Conservation (phyloP, 2,113 vertebrate species). For the Dinomys branickii region DNA sequence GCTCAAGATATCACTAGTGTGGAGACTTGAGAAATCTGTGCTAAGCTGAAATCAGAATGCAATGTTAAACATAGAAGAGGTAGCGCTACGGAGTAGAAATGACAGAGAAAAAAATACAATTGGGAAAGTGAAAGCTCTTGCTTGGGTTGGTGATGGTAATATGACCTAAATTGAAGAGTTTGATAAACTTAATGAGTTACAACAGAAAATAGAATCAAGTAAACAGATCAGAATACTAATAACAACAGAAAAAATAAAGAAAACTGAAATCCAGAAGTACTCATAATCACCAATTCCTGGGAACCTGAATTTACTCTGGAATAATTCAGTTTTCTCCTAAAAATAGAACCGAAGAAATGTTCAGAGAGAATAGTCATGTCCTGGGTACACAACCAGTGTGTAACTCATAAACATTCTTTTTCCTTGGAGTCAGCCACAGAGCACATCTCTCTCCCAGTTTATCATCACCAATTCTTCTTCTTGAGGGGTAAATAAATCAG, state of each 20-base stretch:
- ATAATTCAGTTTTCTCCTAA: not conserved
- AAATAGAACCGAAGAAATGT: not conserved
- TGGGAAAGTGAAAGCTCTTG: not conserved
- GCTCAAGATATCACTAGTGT: not conserved
- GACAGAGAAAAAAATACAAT: not conserved
- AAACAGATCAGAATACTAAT: not conserved
- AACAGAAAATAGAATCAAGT: not conserved
- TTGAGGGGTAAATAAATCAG: not conserved
- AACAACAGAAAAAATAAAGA: not conserved
- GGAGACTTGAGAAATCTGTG: not conserved
- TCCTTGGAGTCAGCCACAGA: not conserved
- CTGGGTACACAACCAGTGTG: too few species aligned
- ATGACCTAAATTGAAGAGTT: not conserved
- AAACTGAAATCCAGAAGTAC: not conserved
- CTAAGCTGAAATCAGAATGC: not conserved
- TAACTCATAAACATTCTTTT: not conserved
- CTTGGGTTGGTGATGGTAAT: not conserved
- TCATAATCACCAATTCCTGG: not conserved
- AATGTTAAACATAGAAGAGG: not conserved
- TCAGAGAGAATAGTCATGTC: not conserved
- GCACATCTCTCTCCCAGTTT: not conserved
- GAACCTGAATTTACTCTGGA: not conserved
- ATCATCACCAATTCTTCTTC: not conserved
- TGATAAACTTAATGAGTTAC: constrained; percentile 18
- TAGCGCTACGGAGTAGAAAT: not conserved